Base-by-base conservation (phyloP, 2,888 invertebrate species). In the Lasius platythorax region DNA sequence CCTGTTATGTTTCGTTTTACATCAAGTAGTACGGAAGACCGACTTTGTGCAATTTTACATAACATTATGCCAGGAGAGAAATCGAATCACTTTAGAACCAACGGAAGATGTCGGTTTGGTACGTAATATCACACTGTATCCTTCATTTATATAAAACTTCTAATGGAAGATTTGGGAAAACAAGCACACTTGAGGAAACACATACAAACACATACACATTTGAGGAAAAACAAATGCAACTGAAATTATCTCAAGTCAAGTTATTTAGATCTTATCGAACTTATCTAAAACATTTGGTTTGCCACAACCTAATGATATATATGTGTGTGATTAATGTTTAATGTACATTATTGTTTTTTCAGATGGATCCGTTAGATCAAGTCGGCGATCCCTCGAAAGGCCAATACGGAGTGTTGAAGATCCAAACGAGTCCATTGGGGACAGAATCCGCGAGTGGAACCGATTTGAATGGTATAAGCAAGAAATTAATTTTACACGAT, bases 1-100 rank as follows among this genome's bases (percentile, higher is more conserved):
- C 30, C 96, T 97, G 33, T 95, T 97, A 43, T 98, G 98, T 92
- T 98, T 97, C 90, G 95, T 97, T 89, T 95, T 98, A 88, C 98
- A 98, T 93, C 96, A 97, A 93, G 95, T 97, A 66, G 97, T 98
- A 88, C 96, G 97, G 93, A 96, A 97, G 85, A 97, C 98, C 58
- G 97, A 98, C 12, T 97, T 98, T 91, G 98, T 98, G 46, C 97
- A 97, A 88, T 98, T 98, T 94, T 98, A 98, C 93, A 96, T 98
- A 93, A 97, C 96, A 33, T 95, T 97, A 28, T 97, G 97, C 75
- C 96, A 97, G 89, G 97, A 97, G 90, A 97, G 97, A 0, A 97
- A 97, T 89, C 97, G 97, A 91, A 98, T 98, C 84, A 97, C 97
- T 1, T 95, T 98, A 86, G 97, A 98, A 91, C 98, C 98, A 0